phyloP scores from a whole-genome alignment of 2,888 invertebrate species.

The Apodemia mormo region DNA sequence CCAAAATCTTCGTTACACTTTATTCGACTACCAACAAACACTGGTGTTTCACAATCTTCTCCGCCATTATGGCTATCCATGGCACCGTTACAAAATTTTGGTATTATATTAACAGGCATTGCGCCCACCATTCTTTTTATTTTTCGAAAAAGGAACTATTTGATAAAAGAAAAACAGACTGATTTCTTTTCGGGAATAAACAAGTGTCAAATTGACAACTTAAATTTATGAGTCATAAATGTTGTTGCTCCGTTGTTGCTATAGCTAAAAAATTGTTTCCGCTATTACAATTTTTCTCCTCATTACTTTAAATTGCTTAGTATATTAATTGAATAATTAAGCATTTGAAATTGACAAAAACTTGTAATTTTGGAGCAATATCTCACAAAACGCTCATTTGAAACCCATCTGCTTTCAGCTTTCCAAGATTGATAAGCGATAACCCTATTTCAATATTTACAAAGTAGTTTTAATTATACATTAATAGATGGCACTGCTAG shows the following conservation, averaged over 20 bases:
- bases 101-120: slow-evolving; percentile 78
- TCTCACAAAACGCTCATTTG: not conserved
- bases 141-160: slow-evolving; percentile 75
- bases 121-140: slow-evolving; percentile 78
- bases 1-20: slow-evolving; percentile 70
- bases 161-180: slow-evolving; percentile 71
- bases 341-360: too few species aligned
- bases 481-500: slow-evolving; percentile 35
- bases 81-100: slow-evolving; percentile 77
- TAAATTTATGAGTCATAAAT: not conserved
- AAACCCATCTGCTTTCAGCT: not conserved
- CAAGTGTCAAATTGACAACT: slow-evolving; percentile 40
- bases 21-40: slow-evolving; percentile 72
- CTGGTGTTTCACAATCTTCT: slow-evolving; percentile 68
- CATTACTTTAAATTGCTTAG: too few species aligned
- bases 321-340: too few species aligned
- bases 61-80: slow-evolving; percentile 77
- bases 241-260: not conserved
- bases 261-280: not conserved
- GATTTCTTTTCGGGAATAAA: slow-evolving; percentile 55
- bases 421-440: not conserved
- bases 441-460: not conserved
- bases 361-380: too few species aligned
- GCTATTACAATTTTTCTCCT: not conserved
- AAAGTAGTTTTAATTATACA: not conserved